Conservation (phyloP, 2,113 vertebrate species). For the Crotophaga sulcirostris region DNA sequence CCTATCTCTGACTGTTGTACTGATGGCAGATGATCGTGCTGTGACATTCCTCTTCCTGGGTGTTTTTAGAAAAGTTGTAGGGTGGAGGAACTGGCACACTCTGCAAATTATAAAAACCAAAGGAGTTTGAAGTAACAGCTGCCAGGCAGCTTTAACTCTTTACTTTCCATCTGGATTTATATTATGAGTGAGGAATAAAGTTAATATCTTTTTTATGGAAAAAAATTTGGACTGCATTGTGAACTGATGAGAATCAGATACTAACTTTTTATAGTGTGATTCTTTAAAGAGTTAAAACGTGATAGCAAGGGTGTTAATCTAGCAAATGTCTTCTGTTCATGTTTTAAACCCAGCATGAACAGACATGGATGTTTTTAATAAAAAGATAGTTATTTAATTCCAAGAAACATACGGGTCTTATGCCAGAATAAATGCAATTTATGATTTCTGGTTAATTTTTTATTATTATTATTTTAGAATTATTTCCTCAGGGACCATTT, state of each 20-base stretch:
- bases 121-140: conserved; percentile 26
- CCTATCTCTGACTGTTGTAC: background rate
- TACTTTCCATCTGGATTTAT: background rate
- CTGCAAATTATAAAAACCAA: conserved; percentile 19
- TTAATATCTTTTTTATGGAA: background rate
- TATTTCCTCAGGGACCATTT: background rate
- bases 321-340: background rate
- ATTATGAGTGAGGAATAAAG: background rate
- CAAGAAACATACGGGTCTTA: background rate
- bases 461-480: conserved; percentile 32
- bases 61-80: conserved; percentile 1
- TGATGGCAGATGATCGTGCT: background rate
- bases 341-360: conserved; percentile 10
- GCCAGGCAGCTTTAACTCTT: conserved; percentile 27
- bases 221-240: background rate
- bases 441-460: conserved; percentile 47
- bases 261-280: background rate
- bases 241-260: conserved; percentile 27
- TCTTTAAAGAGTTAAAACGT: conserved; percentile 35
- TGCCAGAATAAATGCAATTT: conserved; percentile 37
- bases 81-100: background rate
- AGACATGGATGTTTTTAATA: conserved; percentile 39
- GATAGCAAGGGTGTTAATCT: conserved; percentile 47
- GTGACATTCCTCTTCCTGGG: background rate
- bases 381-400: conserved; percentile 36